Base-by-base conservation (phyloP, 2,797 vertebrate species). In the Pogoniulus pusillus region DNA sequence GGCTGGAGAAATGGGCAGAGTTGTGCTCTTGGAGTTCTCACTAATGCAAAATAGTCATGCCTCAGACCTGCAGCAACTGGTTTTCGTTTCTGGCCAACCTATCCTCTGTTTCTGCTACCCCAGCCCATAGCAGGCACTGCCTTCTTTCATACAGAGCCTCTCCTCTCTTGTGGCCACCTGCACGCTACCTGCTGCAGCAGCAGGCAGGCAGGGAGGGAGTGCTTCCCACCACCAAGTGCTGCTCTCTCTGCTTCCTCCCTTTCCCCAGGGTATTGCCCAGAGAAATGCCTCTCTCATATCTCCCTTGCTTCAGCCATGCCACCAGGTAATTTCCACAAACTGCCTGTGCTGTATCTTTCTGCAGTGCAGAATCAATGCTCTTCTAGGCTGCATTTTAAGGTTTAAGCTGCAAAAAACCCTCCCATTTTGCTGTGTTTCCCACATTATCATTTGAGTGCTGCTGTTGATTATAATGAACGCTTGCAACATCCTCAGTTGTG, bases 321-420 rank as follows among this genome's bases (percentile, higher is more conserved):
- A 3, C 76, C 59, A 32, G 74, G 63, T 83, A 43, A 91, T 93
- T 91, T 89, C 87, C 77, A 62, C 93, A 69, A 65, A 68, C 7
- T 73, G 84, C 74, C 86, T 41, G 0, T 26, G 65, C 66, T 60
- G 29, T 57, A 4, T 71, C 72, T 85, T 76, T 45, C 64, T 62
- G 39, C 57, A 30, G 34, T 35, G 75, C 58, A 77, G 37, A 60
- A 76, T 89, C 85, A 82, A 49, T 90, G 32, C 43, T 62, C 30
- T 70, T 39, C 45, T n/a, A 1, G 41, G 43, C 80, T 85, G 35
- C 41, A 12, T 76, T 95, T 89, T 39, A 77, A 87, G 83, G 32
- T 64, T 92, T 82, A 29, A 85, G 17, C 60, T 68, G 47, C 15
- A 90, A 91, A 85, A 64, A n/a, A 23, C 47, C 47, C 41, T 15